A percentile compares a stretch with the other conserved stretches of the same genome.
These are phyloP conservation scores for Mystacornis crossleyi DNA, from an alignment of 2,113 vertebrate species.

Conservation along the genomic window DNA sequence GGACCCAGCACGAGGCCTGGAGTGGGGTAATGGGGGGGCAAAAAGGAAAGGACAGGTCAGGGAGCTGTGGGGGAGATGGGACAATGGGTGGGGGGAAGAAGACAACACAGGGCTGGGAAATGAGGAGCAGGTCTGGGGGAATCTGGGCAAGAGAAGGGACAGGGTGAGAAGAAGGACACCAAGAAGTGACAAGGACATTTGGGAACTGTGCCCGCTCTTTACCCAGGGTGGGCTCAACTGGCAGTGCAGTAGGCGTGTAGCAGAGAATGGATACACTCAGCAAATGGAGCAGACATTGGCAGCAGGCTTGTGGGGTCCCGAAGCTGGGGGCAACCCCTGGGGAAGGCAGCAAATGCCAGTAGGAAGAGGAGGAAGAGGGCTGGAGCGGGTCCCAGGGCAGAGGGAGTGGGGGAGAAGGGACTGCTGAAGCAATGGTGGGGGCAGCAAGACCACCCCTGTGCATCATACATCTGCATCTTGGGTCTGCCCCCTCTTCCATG, in stretches of 20 bases:
- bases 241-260: fast-evolving
- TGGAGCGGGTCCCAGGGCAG: neutral
- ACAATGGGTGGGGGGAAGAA: neutral
- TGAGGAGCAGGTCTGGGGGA: neutral
- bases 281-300: neutral
- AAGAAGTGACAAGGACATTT: neutral
- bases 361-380: neutral
- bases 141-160: neutral
- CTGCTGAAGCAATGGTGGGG: neutral
- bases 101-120: neutral
- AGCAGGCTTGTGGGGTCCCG: neutral
- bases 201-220: neutral
- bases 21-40: neutral
- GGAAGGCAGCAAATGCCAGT: neutral
- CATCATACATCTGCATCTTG: neutral
- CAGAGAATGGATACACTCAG: neutral
- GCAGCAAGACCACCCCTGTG: neutral
- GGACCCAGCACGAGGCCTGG: neutral
- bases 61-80: neutral
- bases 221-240: neutral
- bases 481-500: neutral
- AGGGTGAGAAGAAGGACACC: neutral
- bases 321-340: neutral
- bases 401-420: neutral
- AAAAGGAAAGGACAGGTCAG: neutral